phyloP scores from a whole-genome alignment of 2,888 invertebrate species.

The Coenonympha arcania region DNA sequence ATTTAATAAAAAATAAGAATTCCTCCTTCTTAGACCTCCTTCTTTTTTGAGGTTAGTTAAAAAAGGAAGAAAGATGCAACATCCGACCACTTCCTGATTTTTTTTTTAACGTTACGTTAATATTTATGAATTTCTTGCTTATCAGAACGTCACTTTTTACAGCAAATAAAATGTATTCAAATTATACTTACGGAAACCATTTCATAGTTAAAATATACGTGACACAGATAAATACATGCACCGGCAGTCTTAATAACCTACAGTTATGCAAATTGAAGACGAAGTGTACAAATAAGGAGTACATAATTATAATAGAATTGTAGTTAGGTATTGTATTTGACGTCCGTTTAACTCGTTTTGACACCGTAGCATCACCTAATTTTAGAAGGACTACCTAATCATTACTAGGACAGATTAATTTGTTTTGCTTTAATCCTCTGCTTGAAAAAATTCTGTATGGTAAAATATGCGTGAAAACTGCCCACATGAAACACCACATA shows the following conservation, averaged over 20 bases:
- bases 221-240: background rate
- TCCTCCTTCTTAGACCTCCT: too few relatives aligned
- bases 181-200: background rate
- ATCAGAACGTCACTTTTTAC: constrained; percentile 3
- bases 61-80: background rate
- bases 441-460: too few relatives aligned
- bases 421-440: too few relatives aligned
- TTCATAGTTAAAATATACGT: background rate
- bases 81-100: background rate
- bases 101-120: background rate
- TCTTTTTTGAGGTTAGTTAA: too few relatives aligned
- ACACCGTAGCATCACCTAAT: too few relatives aligned
- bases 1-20: too few relatives aligned
- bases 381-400: too few relatives aligned
- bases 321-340: background rate
- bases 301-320: too few relatives aligned
- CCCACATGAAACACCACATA: too few relatives aligned
- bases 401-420: too few relatives aligned
- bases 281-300: background rate
- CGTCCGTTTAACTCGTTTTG: background rate
- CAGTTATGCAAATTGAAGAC: constrained; percentile 4
- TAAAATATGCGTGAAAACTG: too few relatives aligned
- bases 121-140: background rate
- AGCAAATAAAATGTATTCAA: background rate
- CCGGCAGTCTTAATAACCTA: background rate